Evolutionary conservation across 2,888 invertebrate species (phyloP).

Genomic region (Anodontia alba): DNA sequence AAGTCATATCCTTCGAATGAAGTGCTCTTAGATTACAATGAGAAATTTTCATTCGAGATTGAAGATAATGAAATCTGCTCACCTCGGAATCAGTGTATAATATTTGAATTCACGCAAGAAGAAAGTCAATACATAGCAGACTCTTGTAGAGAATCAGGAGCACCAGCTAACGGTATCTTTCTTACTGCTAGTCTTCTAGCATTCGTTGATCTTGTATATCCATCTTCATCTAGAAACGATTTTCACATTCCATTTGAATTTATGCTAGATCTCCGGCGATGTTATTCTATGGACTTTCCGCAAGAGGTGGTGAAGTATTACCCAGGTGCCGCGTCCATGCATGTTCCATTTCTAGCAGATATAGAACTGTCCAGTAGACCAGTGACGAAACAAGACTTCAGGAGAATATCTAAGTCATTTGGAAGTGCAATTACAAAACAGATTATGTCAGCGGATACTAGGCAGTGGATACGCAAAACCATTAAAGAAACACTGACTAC

Average conservation of each 20-base stretch:
- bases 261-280: constrained; percentile 50
- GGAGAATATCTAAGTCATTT: constrained; percentile 45
- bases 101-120: neutral
- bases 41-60: neutral
- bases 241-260: constrained; percentile 49
- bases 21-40: neutral
- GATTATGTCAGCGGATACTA: constrained; percentile 34
- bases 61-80: too few species aligned
- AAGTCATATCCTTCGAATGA: neutral
- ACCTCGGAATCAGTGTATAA: neutral
- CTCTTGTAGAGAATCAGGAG: constrained; percentile 13
- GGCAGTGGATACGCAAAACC: constrained; percentile 29
- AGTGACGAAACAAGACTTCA: constrained; percentile 35
- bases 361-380: constrained; percentile 20
- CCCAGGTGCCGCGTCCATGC: constrained; percentile 44
- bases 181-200: constrained; percentile 43
- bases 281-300: neutral
- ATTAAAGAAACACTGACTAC: neutral
- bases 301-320: constrained; percentile 21
- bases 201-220: constrained; percentile 44
- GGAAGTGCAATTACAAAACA: constrained; percentile 21
- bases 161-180: constrained; percentile 31
- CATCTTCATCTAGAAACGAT: neutral
- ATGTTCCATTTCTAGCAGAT: constrained; percentile 38
- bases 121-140: neutral